Evolutionary conservation across 2,797 vertebrate genomes (phyloP).

Genomic region (Pipistrellus pygmaeus): DNA sequence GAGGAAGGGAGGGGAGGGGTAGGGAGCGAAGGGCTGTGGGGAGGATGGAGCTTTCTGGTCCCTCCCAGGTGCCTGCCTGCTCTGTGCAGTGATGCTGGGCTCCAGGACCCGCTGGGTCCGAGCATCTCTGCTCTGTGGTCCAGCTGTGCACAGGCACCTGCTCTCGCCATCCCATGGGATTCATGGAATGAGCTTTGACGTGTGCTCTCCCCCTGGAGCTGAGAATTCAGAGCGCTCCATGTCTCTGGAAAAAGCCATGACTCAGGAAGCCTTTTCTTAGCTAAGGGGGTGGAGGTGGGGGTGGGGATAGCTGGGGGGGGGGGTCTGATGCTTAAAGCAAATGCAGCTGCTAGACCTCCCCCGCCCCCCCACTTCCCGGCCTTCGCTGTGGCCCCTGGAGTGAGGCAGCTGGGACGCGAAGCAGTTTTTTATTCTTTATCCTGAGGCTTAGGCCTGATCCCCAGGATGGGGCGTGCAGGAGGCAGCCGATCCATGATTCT

Average conservation of each 20-base stretch:
- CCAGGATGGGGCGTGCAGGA: neutral
- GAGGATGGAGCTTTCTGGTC: no score
- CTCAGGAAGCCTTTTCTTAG: neutral
- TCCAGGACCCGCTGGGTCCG: no score
- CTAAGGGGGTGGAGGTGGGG: neutral
- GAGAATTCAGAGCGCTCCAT: slow-evolving; percentile 46
- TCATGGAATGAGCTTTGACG: slow-evolving; percentile 52
- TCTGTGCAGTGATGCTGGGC: no score
- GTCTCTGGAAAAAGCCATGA: neutral
- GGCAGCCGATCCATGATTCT: neutral
- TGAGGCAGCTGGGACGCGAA: neutral
- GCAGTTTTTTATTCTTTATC: neutral
- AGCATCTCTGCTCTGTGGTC: neutral
- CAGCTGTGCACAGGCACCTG: slow-evolving; percentile 8
- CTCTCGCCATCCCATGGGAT: neutral
- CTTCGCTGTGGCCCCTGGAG: neutral
- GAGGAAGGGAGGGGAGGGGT: no score
- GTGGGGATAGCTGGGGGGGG: neutral
- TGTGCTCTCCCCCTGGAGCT: slow-evolving; percentile 8
- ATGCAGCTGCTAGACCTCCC: neutral
- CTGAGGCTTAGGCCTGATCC: no score
- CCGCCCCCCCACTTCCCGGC: no score
- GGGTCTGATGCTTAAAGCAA: neutral
- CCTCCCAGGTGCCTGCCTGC: no score
- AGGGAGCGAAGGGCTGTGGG: no score